phyloP scores from a whole-genome alignment of 2,888 invertebrate species.

The Sarcophaga carnaria region DNA sequence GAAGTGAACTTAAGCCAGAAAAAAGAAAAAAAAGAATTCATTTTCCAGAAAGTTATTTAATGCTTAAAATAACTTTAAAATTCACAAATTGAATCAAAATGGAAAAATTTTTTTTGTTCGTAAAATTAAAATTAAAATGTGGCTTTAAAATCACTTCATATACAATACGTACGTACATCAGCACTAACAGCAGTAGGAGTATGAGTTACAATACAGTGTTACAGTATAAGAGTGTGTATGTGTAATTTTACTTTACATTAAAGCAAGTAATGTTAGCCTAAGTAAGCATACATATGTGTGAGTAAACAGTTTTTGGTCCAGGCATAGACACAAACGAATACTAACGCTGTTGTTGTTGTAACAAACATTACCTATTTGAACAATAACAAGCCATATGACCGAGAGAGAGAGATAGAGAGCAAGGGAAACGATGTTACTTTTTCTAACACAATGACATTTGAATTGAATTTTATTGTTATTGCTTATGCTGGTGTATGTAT shows the following conservation, averaged over 20 bases:
- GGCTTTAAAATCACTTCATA: background rate
- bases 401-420: background rate
- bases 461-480: background rate
- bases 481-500: background rate
- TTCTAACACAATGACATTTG: background rate
- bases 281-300: slow-evolving; percentile 17
- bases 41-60: slow-evolving; percentile 34
- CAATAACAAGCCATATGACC: too few species aligned
- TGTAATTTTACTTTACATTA: slow-evolving; percentile 6
- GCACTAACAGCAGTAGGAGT: too few species aligned
- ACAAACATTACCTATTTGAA: background rate
- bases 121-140: background rate
- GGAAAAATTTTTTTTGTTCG: background rate
- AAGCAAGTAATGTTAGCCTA: background rate
- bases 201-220: too few species aligned
- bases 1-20: background rate
- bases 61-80: slow-evolving; percentile 38
- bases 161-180: too few species aligned
- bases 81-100: slow-evolving; percentile 33
- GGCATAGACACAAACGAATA: background rate
- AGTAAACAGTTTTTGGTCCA: slow-evolving; percentile 3
- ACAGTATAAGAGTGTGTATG: background rate
- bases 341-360: background rate
- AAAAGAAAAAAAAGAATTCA: background rate
- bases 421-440: too few species aligned